Evolutionary conservation across 2,113 vertebrate species (phyloP).

Genomic region (Mirza zaza): DNA sequence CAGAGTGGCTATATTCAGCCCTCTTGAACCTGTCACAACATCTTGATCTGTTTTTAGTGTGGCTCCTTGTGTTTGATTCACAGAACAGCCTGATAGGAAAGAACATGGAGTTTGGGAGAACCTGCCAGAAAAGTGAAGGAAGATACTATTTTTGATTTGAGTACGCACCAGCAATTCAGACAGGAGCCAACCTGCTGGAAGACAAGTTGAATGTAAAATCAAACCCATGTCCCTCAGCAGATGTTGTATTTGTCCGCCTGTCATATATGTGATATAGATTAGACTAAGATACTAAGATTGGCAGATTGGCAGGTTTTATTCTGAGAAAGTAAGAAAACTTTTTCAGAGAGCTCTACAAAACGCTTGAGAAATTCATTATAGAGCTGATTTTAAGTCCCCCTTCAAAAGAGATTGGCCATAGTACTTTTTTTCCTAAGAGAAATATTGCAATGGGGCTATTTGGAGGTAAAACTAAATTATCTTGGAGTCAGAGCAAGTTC

Average conservation of each 20-base stretch:
- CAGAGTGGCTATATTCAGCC: not conserved
- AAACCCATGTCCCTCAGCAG: not conserved
- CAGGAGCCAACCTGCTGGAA: constrained; percentile 58
- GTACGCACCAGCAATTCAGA: constrained; percentile 54
- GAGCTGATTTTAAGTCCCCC: not conserved
- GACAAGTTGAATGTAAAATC: constrained; percentile 69
- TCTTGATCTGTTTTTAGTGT: constrained; percentile 61
- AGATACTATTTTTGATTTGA: constrained; percentile 38
- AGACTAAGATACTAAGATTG: not conserved
- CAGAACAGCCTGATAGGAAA: constrained; percentile 49
- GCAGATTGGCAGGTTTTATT: constrained; percentile 30
- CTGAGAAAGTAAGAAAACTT: constrained; percentile 28
- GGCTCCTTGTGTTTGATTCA: constrained; percentile 66
- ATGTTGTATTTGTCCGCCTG: not conserved
- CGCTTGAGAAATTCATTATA: not conserved
- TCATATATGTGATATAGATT: not conserved
- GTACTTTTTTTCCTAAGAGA: constrained; percentile 26
- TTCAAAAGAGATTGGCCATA: not conserved
- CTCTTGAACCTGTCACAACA: constrained; percentile 62
- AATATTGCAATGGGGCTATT: not conserved
- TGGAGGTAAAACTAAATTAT: constrained; percentile 48
- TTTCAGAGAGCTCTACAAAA: not conserved
- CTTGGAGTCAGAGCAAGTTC: constrained; percentile 63
- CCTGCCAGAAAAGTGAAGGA: constrained; percentile 34
- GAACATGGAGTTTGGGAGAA: constrained; percentile 64